phyloP scores from a whole-genome alignment of 2,888 invertebrate genomes.

The Balanococcus diminutus region DNA sequence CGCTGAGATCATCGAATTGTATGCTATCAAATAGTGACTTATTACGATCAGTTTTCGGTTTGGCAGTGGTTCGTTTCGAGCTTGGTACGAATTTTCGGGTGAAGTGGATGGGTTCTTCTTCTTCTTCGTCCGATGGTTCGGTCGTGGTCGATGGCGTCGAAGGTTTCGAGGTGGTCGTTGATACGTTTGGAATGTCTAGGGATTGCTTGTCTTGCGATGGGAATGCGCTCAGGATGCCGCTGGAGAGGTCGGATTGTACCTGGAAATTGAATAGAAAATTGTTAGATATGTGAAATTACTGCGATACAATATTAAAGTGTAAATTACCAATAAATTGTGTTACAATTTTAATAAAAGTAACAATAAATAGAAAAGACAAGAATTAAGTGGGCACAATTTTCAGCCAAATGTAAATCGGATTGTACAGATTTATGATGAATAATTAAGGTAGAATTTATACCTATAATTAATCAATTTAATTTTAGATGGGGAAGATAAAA shows the following conservation, averaged over 20 bases:
- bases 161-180: constrained; percentile 55
- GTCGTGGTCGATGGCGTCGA: constrained; percentile 64
- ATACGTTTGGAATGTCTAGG: constrained; percentile 44
- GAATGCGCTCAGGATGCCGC: constrained; percentile 75
- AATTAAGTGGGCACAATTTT: too few species aligned
- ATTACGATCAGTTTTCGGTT: constrained; percentile 58
- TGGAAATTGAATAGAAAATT: not conserved
- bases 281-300: too few species aligned
- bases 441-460: too few species aligned
- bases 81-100: constrained; percentile 59
- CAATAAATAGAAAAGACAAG: too few species aligned
- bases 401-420: too few species aligned
- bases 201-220: constrained; percentile 58
- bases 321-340: too few species aligned
- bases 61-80: constrained; percentile 58
- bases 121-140: constrained; percentile 58
- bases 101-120: constrained; percentile 53
- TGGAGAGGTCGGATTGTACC: constrained; percentile 82
- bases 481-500: too few species aligned
- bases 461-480: too few species aligned
- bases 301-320: too few species aligned
- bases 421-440: too few species aligned
- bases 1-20: constrained; percentile 60
- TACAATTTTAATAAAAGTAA: too few species aligned
- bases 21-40: constrained; percentile 59